phyloP scores from a whole-genome alignment of 2,113 vertebrate species.

The Gracilinanus agilis region DNA sequence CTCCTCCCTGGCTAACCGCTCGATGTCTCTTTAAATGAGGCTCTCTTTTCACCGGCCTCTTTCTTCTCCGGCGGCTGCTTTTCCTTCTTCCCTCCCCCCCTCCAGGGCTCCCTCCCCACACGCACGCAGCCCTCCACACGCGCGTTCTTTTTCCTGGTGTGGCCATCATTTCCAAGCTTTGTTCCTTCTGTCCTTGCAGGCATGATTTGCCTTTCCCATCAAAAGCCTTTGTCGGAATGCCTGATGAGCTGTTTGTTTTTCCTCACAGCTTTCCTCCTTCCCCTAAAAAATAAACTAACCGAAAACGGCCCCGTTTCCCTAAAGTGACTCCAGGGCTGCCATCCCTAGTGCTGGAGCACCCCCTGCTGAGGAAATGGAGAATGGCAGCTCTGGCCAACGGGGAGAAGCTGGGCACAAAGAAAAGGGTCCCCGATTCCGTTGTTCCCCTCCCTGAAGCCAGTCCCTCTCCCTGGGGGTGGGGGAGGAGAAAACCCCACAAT shows the following conservation, averaged over 20 bases:
- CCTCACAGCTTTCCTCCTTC: conserved; percentile 71
- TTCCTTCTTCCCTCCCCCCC: conserved; percentile 10
- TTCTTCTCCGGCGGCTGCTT: conserved; percentile 43
- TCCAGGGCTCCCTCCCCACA: conserved; percentile 5
- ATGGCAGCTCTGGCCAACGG: neutral
- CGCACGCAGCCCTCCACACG: neutral
- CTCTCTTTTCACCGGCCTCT: conserved; percentile 31
- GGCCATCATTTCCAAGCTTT: conserved; percentile 50
- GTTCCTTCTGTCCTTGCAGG: conserved; percentile 68
- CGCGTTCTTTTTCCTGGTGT: neutral
- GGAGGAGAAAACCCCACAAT: neutral
- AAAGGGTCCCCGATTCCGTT: neutral
- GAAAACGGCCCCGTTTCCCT: neutral
- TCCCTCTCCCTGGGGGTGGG: neutral
- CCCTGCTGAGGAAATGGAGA: conserved; percentile 56
- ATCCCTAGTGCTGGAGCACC: conserved; percentile 64
- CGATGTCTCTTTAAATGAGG: conserved; percentile 47
- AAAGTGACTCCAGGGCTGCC: neutral
- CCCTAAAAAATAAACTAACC: conserved; percentile 73
- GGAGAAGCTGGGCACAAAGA: too few species aligned
- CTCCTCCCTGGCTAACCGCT: conserved; percentile 11
- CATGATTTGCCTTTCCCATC: conserved; percentile 72
- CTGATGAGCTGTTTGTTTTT: conserved; percentile 79
- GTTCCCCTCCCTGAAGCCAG: neutral
- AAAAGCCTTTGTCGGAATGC: conserved; percentile 56